Percentiles rank a stretch among this genome's conserved stretches.
Conservation (phyloP, 2,888 invertebrate species). For the Altica lythri region DNA sequence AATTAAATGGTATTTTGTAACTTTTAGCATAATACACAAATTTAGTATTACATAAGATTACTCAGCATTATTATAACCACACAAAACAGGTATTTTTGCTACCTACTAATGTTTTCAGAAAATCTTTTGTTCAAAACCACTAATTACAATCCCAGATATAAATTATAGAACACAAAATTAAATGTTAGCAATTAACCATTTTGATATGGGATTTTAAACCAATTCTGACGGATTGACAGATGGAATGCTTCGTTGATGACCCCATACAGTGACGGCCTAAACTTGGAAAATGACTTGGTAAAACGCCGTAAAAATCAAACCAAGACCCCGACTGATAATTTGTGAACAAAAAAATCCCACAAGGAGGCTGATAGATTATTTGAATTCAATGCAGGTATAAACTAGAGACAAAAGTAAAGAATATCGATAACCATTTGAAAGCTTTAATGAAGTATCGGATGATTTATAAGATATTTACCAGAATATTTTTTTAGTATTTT, state of each 20-base stretch:
- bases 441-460: background rate
- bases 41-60: no score
- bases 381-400: constrained; percentile 11
- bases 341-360: constrained; percentile 11
- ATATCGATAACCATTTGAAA: background rate
- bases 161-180: constrained; percentile 25
- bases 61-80: no score
- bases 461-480: no score
- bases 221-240: constrained; percentile 29
- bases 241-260: constrained; percentile 27
- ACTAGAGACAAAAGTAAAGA: constrained; percentile 6
- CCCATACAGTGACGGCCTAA: constrained; percentile 19
- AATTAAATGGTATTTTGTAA: no score
- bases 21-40: no score
- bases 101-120: background rate
- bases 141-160: constrained; percentile 25
- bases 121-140: constrained; percentile 14
- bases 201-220: constrained; percentile 14
- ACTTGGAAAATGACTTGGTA: constrained; percentile 18
- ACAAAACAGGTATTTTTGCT: background rate
- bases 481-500: no score
- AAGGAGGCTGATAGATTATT: constrained; percentile 7
- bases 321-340: constrained; percentile 13
- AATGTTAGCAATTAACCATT: constrained; percentile 27
- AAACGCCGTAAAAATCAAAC: constrained; percentile 21